These are phyloP conservation scores for Anarrhichthys ocellatus DNA, from an alignment of 2,113 vertebrate genomes.

Conservation along the genomic window DNA sequence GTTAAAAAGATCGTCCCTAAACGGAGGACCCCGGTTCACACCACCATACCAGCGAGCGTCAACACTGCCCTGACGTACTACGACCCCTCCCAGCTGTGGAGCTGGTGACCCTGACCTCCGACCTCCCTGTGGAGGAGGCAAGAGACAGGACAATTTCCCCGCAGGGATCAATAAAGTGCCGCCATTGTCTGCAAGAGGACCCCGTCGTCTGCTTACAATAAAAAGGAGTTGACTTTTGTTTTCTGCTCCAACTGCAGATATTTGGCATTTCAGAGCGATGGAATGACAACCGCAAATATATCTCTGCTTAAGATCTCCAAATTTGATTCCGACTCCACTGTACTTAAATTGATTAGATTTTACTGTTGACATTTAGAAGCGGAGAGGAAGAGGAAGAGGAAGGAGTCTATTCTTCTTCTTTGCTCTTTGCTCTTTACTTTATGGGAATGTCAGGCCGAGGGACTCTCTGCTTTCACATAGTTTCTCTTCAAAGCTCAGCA, in stretches of 20 bases:
- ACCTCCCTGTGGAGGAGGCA: conserved; percentile 9
- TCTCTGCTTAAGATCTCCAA: neutral
- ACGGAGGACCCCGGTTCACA: neutral
- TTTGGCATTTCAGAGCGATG: neutral
- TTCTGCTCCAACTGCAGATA: neutral
- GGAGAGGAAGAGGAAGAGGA: neutral
- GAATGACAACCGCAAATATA: neutral
- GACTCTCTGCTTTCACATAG: conserved; percentile 22
- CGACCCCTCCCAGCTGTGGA: neutral
- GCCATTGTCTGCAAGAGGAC: neutral
- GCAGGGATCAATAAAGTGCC: conserved; percentile 35
- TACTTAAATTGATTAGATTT: neutral
- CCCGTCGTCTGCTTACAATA: neutral
- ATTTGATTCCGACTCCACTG: neutral
- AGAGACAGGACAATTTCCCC: conserved; percentile 10
- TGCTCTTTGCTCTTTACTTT: conserved; percentile 3
- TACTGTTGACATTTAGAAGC: neutral
- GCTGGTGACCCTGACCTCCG: conserved; percentile 38
- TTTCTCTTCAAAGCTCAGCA: conserved; percentile 35
- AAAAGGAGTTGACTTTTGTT: neutral
- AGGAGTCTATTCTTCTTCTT: neutral
- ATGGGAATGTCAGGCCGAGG: neutral
- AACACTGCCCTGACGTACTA: conserved; percentile 11
- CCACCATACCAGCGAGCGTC: neutral
- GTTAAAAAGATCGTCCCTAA: conserved; percentile 26